phyloP scores from a whole-genome alignment of 2,888 invertebrate genomes.

The Dynastes grantii region DNA sequence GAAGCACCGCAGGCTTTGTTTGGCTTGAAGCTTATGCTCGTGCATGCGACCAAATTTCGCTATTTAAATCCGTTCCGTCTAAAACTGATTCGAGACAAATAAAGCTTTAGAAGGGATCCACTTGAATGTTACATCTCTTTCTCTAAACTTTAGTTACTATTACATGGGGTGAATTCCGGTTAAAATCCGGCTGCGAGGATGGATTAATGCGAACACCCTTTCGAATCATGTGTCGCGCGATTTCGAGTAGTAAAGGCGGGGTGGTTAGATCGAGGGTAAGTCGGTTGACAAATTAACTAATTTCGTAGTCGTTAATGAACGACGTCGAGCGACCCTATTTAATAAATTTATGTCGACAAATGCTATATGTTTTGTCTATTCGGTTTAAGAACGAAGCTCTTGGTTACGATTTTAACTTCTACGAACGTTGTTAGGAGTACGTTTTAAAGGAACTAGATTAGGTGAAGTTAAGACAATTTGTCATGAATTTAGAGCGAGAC shows the following conservation, averaged over 20 bases:
- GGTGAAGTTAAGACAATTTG: too few relatives aligned
- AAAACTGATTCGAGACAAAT: constrained; percentile 60
- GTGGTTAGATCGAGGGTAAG: neutral
- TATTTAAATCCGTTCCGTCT: constrained; percentile 53
- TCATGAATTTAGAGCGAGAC: too few relatives aligned
- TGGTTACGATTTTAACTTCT: too few relatives aligned
- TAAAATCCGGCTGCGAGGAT: neutral
- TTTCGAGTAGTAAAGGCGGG: neutral
- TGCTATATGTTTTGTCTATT: too few relatives aligned
- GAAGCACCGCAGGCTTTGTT: constrained; percentile 13
- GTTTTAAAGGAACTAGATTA: too few relatives aligned
- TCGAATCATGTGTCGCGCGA: constrained; percentile 30
- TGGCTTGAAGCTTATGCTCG: constrained; percentile 42
- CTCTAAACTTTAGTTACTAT: constrained; percentile 34
- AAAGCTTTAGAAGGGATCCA: constrained; percentile 59
- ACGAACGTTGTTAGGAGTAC: too few relatives aligned
- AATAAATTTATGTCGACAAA: too few relatives aligned
- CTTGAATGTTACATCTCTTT: constrained; percentile 57
- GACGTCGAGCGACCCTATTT: too few relatives aligned
- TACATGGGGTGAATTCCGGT: neutral
- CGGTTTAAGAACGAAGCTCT: too few relatives aligned
- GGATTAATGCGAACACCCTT: constrained; percentile 22
- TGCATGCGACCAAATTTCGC: constrained; percentile 57
- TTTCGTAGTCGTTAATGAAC: constrained; percentile 18
- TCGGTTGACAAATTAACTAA: constrained; percentile 28